Evolutionary conservation across 2,888 invertebrate species (phyloP), one percentile per base, ranked within the genome.

Genomic region (Dynastes tityus): DNA sequence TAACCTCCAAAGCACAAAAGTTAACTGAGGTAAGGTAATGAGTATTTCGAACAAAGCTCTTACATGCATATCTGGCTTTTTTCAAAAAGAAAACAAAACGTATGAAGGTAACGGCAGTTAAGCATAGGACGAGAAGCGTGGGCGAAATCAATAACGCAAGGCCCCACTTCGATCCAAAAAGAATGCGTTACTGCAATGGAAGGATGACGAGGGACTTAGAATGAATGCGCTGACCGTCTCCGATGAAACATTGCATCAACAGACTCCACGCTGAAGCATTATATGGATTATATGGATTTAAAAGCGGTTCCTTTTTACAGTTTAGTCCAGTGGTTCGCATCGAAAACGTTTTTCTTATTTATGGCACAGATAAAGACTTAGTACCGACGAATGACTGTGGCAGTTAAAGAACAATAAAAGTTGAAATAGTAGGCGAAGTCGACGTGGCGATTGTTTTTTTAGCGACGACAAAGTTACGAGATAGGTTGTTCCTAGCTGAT

Each of bases 211-310:
- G 9, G 27, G 51, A 51, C 29, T 68, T 37, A 45, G 13, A 37
- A 29, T 64, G n/a, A 64, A 37, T 37, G 65, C 65, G 37, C 65
- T 40, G 16, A 40, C 40, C 65, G 65, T 65, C 65, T 40, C n/a
- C 32, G 13, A 37, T 4, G 40, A 65, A 65, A 40, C 37, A 65
- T 65, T 37, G 22, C 37, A 65, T 40, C 8, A n/a, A 40, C 64
- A 3, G 65, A 40, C n/a, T 9, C 16, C 65, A 16, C 40, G 40
- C 40, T 37, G 71, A 5, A 16, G 37, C 71, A n/a, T 55, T 71
- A 71, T 71, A 63, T 61, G 32, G 58, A n/a, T 55, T 71, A 71
- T 71, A 63, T 61, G 32, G 58, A 73, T 73, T 73, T 61, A 58
- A 73, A 61, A 61, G 11, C 58, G 16, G 45, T 40, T 49, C 61